A percentile compares a stretch with the other conserved stretches of the same genome.
phyloP scores from a whole-genome alignment of 2,888 invertebrate genomes.

The Raillietiella orientalis region DNA sequence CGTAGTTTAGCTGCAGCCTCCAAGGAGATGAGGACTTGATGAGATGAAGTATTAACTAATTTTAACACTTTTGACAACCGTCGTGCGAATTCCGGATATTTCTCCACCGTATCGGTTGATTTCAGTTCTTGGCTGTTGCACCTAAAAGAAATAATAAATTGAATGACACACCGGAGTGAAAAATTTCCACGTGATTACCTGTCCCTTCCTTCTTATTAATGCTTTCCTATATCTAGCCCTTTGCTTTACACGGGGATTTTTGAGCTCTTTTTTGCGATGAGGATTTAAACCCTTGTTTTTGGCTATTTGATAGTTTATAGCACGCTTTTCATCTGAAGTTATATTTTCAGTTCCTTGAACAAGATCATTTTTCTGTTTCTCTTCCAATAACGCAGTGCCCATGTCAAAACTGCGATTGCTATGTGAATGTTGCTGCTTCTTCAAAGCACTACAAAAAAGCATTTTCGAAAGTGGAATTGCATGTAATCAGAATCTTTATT shows the following conservation, averaged over 20 bases:
- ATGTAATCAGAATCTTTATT: no score
- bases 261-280: conserved; percentile 55
- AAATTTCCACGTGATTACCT: conserved; percentile 18
- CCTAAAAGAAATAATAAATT: conserved; percentile 14
- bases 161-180: background rate
- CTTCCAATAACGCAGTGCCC: no score
- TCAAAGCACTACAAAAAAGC: no score
- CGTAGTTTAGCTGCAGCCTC: no score
- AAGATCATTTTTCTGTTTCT: background rate
- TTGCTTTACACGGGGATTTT: conserved; percentile 85
- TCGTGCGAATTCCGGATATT: conserved; percentile 64
- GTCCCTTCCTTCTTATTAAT: conserved; percentile 65
- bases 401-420: background rate
- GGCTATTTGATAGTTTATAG: conserved; percentile 69
- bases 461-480: no score
- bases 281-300: conserved; percentile 87
- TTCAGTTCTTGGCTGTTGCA: conserved; percentile 48
- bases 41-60: no score
- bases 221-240: conserved; percentile 73
- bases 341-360: conserved; percentile 6
- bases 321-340: conserved; percentile 30
- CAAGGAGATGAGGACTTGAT: no score
- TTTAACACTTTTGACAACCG: conserved; percentile 61
- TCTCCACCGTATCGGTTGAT: conserved; percentile 57
- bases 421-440: background rate